Base-by-base conservation (phyloP, 2,888 invertebrate species). In the Kryphioiulus occultus region DNA sequence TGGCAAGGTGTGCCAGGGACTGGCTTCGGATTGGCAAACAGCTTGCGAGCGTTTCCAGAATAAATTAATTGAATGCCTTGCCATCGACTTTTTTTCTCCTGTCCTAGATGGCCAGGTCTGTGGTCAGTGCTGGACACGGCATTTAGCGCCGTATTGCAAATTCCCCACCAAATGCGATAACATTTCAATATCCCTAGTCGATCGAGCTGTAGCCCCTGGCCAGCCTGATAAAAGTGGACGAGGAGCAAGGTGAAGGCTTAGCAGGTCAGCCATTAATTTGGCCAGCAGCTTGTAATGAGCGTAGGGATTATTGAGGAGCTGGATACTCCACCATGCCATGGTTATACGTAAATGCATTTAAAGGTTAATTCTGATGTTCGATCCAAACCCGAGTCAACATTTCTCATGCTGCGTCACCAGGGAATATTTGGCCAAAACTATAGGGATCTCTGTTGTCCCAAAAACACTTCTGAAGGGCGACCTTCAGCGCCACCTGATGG, bases 251-350 rank as follows among this genome's bases (percentile, higher is more conserved):
- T 68, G 84, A 84, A 84, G 84, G 84, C 84, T 84, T 84, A 84
- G 26, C 84, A 30, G 84, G 35, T 84, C 84, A 35, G 84, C 84
- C 35, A 84, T 84, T 84, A 84, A 84, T 84, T 84, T 84, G 30
- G 35, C 84, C 19, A 30, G 35, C 84, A 5, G 35, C n/a, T 84
- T n/a, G 35, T 84, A 84, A 84, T 84, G 68, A 68, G 68, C 26
- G 68, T 68, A 9, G 26, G 68, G 68, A 68, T 68, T 68, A 68
- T 26, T 26, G 5, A 68, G 22, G 22, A 26, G 44, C 22, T 19
- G 53, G 53, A 15, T 17, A 19, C 53, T 53, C 12, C 68, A 26
- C 3, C 10, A 68, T 68, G 26, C 26, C 68, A 68, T n/a, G 68
- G n/a, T 26, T 68, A 68, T n/a, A n/a, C n/a, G n/a, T n/a, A n/a